These are phyloP conservation scores for Poecilobothrus nobilitatus DNA, from an alignment of 2,888 invertebrate species.

Conservation along the genomic window DNA sequence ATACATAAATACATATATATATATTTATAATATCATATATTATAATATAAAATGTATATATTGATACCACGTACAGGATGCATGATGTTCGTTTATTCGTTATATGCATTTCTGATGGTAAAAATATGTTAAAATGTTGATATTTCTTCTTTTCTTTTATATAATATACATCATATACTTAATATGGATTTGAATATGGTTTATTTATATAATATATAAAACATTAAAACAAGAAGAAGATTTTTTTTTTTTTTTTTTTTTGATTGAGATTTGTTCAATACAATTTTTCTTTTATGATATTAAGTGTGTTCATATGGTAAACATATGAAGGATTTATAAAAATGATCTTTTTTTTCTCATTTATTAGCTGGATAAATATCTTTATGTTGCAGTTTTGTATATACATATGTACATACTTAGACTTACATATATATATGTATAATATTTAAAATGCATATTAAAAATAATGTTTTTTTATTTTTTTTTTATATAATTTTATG, in stretches of 20 bases:
- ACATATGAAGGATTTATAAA: conserved; percentile 6
- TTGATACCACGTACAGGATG: conserved; percentile 4
- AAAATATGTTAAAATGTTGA: not conserved
- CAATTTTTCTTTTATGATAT: not conserved
- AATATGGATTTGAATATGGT: too few relatives aligned
- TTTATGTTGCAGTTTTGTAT: not conserved
- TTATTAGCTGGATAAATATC: not conserved
- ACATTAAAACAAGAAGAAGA: not conserved
- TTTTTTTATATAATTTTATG: not conserved
- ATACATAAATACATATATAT: not conserved
- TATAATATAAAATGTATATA: too few relatives aligned
- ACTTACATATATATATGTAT: too few relatives aligned
- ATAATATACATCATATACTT: too few relatives aligned
- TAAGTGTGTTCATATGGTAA: not conserved
- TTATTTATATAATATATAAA: not conserved
- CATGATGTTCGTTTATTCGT: not conserved
- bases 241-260: too few relatives aligned
- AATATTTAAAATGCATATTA: not conserved
- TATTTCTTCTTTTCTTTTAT: not conserved
- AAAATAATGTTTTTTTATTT: not conserved
- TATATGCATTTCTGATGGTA: not conserved
- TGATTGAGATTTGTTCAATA: not conserved
- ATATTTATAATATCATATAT: not conserved
- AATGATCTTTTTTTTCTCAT: not conserved
- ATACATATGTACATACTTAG: too few relatives aligned